Evolutionary conservation across 2,113 vertebrate genomes (phyloP).

Genomic region (Himantopus leucocephalus): DNA sequence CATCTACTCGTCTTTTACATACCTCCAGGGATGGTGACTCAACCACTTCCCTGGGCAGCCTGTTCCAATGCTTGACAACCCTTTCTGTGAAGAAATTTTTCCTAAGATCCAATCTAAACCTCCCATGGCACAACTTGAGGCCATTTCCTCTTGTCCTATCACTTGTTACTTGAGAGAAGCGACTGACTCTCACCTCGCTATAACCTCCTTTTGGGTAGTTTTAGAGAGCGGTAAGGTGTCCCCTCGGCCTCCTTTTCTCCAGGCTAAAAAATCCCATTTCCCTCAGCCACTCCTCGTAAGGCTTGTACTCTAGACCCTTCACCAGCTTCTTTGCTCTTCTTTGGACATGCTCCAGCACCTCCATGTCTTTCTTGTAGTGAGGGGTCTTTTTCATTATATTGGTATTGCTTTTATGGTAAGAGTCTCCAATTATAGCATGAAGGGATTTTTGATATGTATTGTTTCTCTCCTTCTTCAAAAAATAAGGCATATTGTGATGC

Average conservation of each 20-base stretch:
- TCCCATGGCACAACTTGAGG: neutral
- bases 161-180: accelerated
- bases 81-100: neutral
- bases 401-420: neutral
- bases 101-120: neutral
- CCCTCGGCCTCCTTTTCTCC: neutral
- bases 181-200: accelerated
- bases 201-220: neutral
- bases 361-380: neutral
- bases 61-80: neutral
- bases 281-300: accelerated
- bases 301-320: neutral
- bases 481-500: neutral
- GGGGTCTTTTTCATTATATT: neutral
- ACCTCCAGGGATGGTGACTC: too few relatives aligned
- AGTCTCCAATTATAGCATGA: neutral
- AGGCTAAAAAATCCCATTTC: accelerated
- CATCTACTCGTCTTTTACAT: neutral
- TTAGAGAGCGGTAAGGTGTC: accelerated
- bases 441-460: neutral
- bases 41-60: neutral
- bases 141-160: neutral
- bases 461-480: neutral
- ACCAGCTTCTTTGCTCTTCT: accelerated
- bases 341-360: accelerated